These are phyloP conservation scores for Phoenicopterus ruber DNA, from an alignment of 2,113 vertebrate species.

Conservation along the genomic window DNA sequence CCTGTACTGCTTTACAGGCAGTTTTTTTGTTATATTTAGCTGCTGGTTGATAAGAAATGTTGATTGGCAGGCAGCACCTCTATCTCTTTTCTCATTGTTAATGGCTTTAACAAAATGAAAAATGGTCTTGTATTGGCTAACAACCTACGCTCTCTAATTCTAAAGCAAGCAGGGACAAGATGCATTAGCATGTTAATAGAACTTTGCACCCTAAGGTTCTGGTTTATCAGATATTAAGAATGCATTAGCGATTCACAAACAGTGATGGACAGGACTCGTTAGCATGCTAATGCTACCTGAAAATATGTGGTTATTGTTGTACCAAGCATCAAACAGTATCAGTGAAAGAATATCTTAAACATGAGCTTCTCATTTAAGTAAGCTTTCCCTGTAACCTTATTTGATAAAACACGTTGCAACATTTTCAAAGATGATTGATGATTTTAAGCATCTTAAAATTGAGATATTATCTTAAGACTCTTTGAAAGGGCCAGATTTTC, in stretches of 20 bases:
- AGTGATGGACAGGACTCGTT: constrained; percentile 50
- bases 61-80: constrained; percentile 36
- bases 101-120: constrained; percentile 41
- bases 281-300: constrained; percentile 47
- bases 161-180: constrained; percentile 50
- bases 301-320: neutral
- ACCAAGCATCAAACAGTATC: neutral
- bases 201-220: constrained; percentile 56
- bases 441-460: neutral
- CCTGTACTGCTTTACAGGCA: neutral
- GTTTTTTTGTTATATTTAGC: neutral
- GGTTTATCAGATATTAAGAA: constrained; percentile 60
- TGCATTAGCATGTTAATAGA: constrained; percentile 70
- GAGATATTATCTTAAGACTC: neutral
- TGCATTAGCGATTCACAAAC: constrained; percentile 34
- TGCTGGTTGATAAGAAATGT: neutral
- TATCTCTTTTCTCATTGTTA: constrained; percentile 35
- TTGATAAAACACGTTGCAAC: neutral
- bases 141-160: constrained; percentile 33
- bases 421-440: neutral
- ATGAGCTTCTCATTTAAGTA: neutral
- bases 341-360: neutral
- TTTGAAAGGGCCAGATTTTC: neutral
- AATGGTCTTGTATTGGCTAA: constrained; percentile 41
- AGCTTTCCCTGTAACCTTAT: neutral